Evolutionary conservation across 2,797 vertebrate species (phyloP).

Genomic region (Onychomys leucogaster): DNA sequence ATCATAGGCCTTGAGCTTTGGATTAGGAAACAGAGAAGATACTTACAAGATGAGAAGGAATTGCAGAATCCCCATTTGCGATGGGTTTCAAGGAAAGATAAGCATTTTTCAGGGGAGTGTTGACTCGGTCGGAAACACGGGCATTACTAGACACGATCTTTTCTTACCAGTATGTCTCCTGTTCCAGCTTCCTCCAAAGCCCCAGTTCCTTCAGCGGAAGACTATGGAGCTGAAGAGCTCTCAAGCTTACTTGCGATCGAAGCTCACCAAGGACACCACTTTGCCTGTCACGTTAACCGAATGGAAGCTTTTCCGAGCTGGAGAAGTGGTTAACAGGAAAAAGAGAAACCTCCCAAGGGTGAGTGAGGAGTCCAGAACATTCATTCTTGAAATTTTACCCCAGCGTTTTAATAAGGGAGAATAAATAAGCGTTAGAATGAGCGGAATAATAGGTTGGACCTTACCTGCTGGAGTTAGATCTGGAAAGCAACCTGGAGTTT

Average conservation of each 20-base stretch:
- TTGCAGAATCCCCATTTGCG: neutral
- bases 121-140: constrained; percentile 2
- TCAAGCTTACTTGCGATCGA: constrained; percentile 82
- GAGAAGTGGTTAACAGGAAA: constrained; percentile 86
- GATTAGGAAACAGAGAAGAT: constrained; percentile 22
- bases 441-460: constrained; percentile 46
- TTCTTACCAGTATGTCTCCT: neutral
- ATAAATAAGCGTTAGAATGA: constrained; percentile 14
- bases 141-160: neutral
- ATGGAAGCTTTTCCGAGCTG: constrained; percentile 89
- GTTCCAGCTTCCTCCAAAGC: constrained; percentile 92
- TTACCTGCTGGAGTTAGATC: constrained; percentile 17
- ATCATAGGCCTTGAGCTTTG: neutral
- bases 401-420: constrained; percentile 43
- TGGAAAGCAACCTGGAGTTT: constrained; percentile 38
- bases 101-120: neutral
- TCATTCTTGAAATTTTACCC: constrained; percentile 50
- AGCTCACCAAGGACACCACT: constrained; percentile 86
- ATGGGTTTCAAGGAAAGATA: constrained; percentile 57
- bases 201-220: constrained; percentile 89
- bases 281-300: constrained; percentile 88
- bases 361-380: constrained; percentile 82
- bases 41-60: constrained; percentile 13
- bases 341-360: constrained; percentile 89
- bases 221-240: constrained; percentile 87